Base-by-base conservation (phyloP, 1,140 invertebrate genomes). In the Sinella curviseta region DNA sequence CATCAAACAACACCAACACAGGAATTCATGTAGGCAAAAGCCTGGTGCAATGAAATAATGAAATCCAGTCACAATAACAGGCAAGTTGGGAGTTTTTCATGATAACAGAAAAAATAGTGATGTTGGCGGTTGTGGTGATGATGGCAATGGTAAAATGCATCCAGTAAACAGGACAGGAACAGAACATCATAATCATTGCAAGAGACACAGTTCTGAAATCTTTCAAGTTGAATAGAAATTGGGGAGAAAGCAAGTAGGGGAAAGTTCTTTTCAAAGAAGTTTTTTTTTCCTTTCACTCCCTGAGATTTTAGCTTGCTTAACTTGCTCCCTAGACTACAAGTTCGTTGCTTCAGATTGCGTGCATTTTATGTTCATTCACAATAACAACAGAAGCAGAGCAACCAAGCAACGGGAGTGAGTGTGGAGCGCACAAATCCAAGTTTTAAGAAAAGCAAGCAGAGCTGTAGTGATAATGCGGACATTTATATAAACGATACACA, bases 181-280 rank as follows among this genome's bases (percentile, higher is more conserved):
- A 70, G 65, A 70, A 8, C 57, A 65, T 65, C 57, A 26, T 65
- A 30, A 33, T 70, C 65, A 70, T 70, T n/a, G 65, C 65, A 31
- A 70, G 65, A 70, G 65, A 70, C 65, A 70, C 65, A 70, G 65
- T 70, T 70, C 65, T 70, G 65, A 70, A 70, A 70, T 70, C 65
- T 70, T 70, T 70, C 65, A 70, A 70, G 65, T 33, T 70, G 65
- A 70, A 70, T 70, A 70, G 65, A 33, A 70, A 70, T 70, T 70
- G 65, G 65, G 65, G 65, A 70, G 65, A 70, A 70, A 70, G 65
- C 65, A 70, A 70, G 65, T 31, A 70, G 65, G 65, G 65, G 65
- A 70, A 70, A 70, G 65, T 70, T 33, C 65, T 70, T 70, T 70
- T 70, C 26, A 70, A 30, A 70, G 24, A 70, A 30, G 8, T 12